These are phyloP conservation scores for Acrobasis consociella DNA, from an alignment of 2,888 invertebrate species.

Conservation along the genomic window DNA sequence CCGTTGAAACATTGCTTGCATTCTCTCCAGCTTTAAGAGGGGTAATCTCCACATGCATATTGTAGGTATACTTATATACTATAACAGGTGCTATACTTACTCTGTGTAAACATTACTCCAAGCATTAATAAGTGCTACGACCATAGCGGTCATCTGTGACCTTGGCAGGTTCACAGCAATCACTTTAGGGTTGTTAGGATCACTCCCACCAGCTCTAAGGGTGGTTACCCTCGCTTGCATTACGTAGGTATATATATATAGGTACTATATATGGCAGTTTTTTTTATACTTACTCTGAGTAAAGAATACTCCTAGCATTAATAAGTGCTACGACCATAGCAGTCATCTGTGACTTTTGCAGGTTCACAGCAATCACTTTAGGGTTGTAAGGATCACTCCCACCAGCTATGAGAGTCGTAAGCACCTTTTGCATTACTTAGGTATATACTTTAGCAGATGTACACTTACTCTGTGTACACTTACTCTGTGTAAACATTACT, in stretches of 20 bases:
- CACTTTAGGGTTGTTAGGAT: conserved; percentile 79
- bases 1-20: too few species aligned
- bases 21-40: too few species aligned
- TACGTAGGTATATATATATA: conserved; percentile 77
- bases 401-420: conserved; percentile 70
- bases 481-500: conserved; percentile 29
- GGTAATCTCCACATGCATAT: too few species aligned
- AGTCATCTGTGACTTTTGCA: conserved; percentile 82
- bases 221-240: conserved; percentile 83
- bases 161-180: conserved; percentile 83
- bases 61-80: conserved; percentile 76
- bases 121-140: conserved; percentile 79
- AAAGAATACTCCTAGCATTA: conserved; percentile 47
- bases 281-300: conserved; percentile 33
- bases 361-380: conserved; percentile 78
- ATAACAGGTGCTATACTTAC: not conserved
- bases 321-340: conserved; percentile 82
- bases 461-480: conserved; percentile 31
- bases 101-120: conserved; percentile 40
- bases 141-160: conserved; percentile 81
- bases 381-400: conserved; percentile 81
- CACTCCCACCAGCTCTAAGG: conserved; percentile 72
- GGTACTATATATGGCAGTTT: not conserved
- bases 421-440: conserved; percentile 85
- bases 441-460: conserved; percentile 63